Evolutionary conservation across 1,140 invertebrate genomes (phyloP).

Genomic region (Apis dorsata): DNA sequence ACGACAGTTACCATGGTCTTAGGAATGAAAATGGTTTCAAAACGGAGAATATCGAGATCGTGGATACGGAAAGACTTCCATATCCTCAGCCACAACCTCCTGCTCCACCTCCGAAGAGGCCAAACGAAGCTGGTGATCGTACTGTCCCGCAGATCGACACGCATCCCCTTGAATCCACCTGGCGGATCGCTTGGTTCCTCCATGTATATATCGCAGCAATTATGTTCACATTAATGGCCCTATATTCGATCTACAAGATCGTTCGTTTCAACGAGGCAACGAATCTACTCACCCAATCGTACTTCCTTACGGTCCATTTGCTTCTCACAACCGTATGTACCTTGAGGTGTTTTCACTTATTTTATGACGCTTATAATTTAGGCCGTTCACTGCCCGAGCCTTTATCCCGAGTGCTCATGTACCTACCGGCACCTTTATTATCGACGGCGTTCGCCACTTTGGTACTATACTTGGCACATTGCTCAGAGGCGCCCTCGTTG

Average conservation of each 20-base stretch:
- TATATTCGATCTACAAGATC: constrained; percentile 91
- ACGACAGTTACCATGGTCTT: constrained; percentile 59
- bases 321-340: constrained; percentile 90
- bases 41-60: constrained; percentile 73
- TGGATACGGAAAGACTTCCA: constrained; percentile 72
- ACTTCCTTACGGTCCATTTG: constrained; percentile 91
- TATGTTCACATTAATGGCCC: constrained; percentile 89
- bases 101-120: constrained; percentile 66
- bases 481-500: constrained; percentile 81
- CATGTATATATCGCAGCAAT: constrained; percentile 92
- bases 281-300: constrained; percentile 89
- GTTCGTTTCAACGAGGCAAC: constrained; percentile 90
- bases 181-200: constrained; percentile 92
- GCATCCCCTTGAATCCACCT: constrained; percentile 79
- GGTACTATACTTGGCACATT: constrained; percentile 90
- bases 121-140: constrained; percentile 57
- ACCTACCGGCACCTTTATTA: constrained; percentile 90
- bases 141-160: constrained; percentile 65
- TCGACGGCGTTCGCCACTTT: constrained; percentile 92
- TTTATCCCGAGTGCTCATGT: constrained; percentile 89
- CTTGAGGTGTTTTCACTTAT: constrained; percentile 90
- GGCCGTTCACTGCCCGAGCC: constrained; percentile 88
- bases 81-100: constrained; percentile 76
- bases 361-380: constrained; percentile 94
- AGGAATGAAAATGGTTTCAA: constrained; percentile 70